phyloP scores from a whole-genome alignment of 1,140 invertebrate genomes.

The Kradibia gibbosae region DNA sequence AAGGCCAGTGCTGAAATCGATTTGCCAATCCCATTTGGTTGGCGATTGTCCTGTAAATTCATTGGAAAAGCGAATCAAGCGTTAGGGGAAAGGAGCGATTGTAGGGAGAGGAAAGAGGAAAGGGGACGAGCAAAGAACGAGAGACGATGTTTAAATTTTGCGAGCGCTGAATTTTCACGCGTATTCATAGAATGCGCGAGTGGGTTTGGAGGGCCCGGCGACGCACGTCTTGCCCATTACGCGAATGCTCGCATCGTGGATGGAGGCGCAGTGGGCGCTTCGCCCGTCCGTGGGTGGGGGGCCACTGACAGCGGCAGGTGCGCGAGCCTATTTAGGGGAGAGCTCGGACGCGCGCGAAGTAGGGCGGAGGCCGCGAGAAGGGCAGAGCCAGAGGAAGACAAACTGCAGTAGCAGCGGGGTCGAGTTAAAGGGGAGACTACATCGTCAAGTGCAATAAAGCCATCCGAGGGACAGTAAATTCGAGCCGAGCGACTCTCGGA shows the following conservation, averaged over 20 bases:
- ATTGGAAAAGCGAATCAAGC: no score
- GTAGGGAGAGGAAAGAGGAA: not conserved
- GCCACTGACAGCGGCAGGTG: not conserved
- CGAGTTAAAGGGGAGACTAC: conserved; percentile 35
- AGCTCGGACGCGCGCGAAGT: not conserved
- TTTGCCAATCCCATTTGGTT: no score
- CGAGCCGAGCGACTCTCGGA: conserved; percentile 46
- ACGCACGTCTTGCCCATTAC: not conserved
- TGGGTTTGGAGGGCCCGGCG: not conserved
- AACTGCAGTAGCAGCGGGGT: not conserved
- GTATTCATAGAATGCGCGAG: not conserved
- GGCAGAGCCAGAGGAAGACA: not conserved
- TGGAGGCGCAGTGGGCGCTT: no score
- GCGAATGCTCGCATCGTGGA: not conserved
- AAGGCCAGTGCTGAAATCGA: no score
- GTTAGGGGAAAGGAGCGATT: no score
- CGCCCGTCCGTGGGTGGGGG: no score
- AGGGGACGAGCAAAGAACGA: not conserved
- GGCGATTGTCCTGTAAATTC: no score
- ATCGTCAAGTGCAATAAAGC: conserved; percentile 61
- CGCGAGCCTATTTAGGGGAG: not conserved
- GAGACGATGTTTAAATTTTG: not conserved
- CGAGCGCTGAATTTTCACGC: not conserved
- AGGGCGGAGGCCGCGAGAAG: not conserved
- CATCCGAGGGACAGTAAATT: conserved; percentile 60